Evolutionary conservation across 2,113 vertebrate genomes (phyloP), one percentile per base, ranked within the genome.

Genomic region (Spermophilus dauricus): DNA sequence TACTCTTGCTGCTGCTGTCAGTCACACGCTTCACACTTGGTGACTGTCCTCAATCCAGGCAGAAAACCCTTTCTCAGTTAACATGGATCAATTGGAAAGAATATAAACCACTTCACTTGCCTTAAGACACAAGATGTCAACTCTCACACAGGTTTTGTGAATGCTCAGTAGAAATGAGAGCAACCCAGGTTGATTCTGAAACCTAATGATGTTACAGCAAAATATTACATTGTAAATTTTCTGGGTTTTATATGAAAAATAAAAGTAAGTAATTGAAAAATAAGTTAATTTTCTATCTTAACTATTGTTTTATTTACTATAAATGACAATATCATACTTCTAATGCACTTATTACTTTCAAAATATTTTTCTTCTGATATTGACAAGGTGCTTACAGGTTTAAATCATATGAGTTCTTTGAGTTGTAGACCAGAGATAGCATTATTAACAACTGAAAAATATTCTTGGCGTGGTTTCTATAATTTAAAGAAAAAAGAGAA

Each of bases 31-130:
- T 80, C 94, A 93, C n/a, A 96, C 17, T 87, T 1, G 0, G 77
- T 69, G 12, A 12, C 80, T 87, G 37, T 97, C 26, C 92, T 96
- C 84, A 34, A 8, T 97, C 32, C 45, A 84, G 53, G 51, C 92
- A 86, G 51, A 70, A 97, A 96, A 96, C 87, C 48, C 63, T 94
- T 86, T 94, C 81, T 94, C 28, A 93, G 94, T n/a, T 95, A 93
- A 95, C 30, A 94, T 51, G 73, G 76, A 89, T 97, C 30, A 65
- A 83, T 17, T 93, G 97, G 67, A 97, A 95, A 72, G 75, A 95
- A 96, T 96, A 73, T 42, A 5, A 94, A 90, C 77, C 87, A 96
- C 30, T 97, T 92, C 28, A 91, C 8, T 78, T 1, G 26, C 28
- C 45, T 97, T 92, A 70, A 91, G 85, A 96, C 56, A 89, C 20